Conservation (phyloP, 2,797 vertebrate species). For the Benthosema pterotum region DNA sequence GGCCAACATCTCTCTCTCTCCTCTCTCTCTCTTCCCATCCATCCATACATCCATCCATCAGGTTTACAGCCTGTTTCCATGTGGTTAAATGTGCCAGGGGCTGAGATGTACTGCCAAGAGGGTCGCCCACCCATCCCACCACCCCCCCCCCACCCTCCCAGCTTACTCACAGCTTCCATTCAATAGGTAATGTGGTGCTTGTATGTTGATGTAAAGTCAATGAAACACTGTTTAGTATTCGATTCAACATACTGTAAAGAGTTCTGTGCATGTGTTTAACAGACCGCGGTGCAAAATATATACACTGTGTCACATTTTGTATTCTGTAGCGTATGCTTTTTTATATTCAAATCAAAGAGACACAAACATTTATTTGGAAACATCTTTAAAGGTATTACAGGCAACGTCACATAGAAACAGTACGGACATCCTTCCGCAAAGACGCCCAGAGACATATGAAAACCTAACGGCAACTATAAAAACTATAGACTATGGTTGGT, state of each 20-base stretch:
- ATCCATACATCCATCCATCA: constrained; percentile 35
- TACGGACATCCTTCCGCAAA: not conserved
- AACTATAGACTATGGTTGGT: constrained; percentile 5
- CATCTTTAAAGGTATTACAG: too few relatives aligned
- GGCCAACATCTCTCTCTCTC: too few relatives aligned
- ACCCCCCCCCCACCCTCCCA: constrained; percentile 27
- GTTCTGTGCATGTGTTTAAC: constrained; percentile 47
- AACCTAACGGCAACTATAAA: constrained; percentile 52
- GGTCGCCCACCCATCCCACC: constrained; percentile 65
- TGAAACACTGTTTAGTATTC: constrained; percentile 39
- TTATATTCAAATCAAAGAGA: too few relatives aligned
- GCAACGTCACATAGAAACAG: not conserved
- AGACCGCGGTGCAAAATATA: too few relatives aligned
- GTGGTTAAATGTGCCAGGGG: constrained; percentile 32
- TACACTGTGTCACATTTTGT: too few relatives aligned
- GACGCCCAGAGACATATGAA: constrained; percentile 31
- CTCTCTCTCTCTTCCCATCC: too few relatives aligned
- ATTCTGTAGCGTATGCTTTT: too few relatives aligned
- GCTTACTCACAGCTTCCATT: constrained; percentile 66
- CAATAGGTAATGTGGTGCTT: constrained; percentile 37
- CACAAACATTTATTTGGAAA: too few relatives aligned
- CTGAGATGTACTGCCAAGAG: constrained; percentile 61
- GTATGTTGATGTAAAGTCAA: constrained; percentile 49
- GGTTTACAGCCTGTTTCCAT: constrained; percentile 55
- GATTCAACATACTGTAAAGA: constrained; percentile 27